Evolutionary conservation across 2,888 invertebrate genomes (phyloP), one percentile per base, ranked within the genome.

Genomic region (Drosophila barbarae): DNA sequence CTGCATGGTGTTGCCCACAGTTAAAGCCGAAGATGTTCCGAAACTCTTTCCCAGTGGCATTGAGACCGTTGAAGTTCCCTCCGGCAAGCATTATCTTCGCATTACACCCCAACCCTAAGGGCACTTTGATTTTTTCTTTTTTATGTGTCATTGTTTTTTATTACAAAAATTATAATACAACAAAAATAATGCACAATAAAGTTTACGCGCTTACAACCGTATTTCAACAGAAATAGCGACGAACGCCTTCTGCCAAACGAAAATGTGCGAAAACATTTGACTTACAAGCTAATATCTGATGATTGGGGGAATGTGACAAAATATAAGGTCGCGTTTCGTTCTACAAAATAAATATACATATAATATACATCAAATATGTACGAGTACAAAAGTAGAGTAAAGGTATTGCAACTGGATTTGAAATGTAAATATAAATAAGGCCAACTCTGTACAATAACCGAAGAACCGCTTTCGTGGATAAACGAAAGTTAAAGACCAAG

Each of bases 1-100:
- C 26, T 97, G 97, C 74, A 98, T 98, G 98, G 94, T 99, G 32
- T 90, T 96, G 69, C 98, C 98, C 1, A 92, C 92, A 1, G 90
- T 98, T 1, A 90, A 93, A 1, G 91, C 93, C 6, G 93, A 93
- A 18, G 94, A 97, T 79, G 91, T 94, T 5, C 89, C 91, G 23
- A 90, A 90, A 55, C 88, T 94, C 35, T 98, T 97, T 88, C 95
- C 96, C 0, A 90, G 91, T 52, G 93, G 93, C 12, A 91, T 94
- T 10, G 92, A 92, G 30, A 91, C 92, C 4, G 88, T 94, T 9
- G 90, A 92, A 6, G 88, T 98, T 73, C 98, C 98, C 1, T 98
- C 98, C 0, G 96, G 96, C 41, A 96, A 95, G 88, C 88, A 90
- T 2, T 98, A 98, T 87, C 90, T 98, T 69, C 92, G 97, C 67